A percentile compares a stretch with the other conserved stretches of the same genome.
phyloP scores from a whole-genome alignment of 2,888 invertebrate genomes.

The Caenorhabditis doughertyi region DNA sequence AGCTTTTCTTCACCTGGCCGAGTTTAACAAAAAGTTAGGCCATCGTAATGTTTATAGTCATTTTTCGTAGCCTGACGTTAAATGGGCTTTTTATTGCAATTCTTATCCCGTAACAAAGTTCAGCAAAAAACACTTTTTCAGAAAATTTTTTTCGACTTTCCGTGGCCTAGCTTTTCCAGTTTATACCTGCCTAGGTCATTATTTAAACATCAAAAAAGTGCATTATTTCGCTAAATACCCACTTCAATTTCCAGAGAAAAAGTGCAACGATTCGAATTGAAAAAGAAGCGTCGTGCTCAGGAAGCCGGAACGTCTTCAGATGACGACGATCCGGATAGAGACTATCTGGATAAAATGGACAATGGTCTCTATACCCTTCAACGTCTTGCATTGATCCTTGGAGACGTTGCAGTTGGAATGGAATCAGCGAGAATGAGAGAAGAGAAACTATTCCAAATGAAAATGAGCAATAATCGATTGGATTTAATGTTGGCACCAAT shows the following conservation, averaged over 20 bases:
- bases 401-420: constrained; percentile 85
- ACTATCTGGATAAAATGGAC: constrained; percentile 89
- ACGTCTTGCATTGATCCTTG: constrained; percentile 90
- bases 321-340: constrained; percentile 66
- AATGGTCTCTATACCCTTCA: constrained; percentile 95
- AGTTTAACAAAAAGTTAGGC: no score
- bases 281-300: constrained; percentile 38
- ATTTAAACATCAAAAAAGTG: no score
- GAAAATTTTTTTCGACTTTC: no score
- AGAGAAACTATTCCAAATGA: constrained; percentile 78
- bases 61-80: no score
- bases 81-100: no score
- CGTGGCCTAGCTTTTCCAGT: no score
- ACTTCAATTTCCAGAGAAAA: constrained; percentile 74
- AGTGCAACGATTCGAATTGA: constrained; percentile 69
- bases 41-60: no score
- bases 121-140: no score
- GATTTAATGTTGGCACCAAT: constrained; percentile 72
- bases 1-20: no score
- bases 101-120: no score
- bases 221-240: no score
- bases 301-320: constrained; percentile 62
- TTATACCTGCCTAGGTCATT: no score
- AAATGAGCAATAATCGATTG: constrained; percentile 73
- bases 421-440: constrained; percentile 67